Percentiles rank a stretch among this genome's conserved stretches.
These are phyloP conservation scores for Trisateles emortualis DNA, from an alignment of 2,888 invertebrate genomes.

Conservation along the genomic window DNA sequence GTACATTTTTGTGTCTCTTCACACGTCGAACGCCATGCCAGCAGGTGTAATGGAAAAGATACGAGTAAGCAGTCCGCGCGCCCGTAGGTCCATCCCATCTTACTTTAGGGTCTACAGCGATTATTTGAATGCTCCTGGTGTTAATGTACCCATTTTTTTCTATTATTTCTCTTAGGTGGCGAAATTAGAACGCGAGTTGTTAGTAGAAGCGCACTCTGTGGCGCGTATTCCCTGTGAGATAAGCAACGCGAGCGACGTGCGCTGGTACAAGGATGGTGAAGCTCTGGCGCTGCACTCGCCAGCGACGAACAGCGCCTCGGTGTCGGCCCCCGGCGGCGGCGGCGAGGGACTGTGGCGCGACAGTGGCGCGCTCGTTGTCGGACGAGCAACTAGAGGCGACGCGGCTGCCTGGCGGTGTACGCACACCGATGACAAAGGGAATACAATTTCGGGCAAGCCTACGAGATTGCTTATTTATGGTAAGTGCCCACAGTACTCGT, in stretches of 20 bases:
- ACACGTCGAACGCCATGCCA: no score
- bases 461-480: conserved; percentile 74
- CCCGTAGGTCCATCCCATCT: no score
- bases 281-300: conserved; percentile 25
- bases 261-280: conserved; percentile 80
- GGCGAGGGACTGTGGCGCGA: conserved; percentile 66
- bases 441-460: conserved; percentile 85
- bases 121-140: not conserved
- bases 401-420: conserved; percentile 91
- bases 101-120: no score
- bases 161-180: conserved; percentile 47
- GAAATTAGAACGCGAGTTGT: conserved; percentile 64
- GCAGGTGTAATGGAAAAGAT: no score
- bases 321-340: conserved; percentile 49
- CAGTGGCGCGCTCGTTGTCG: conserved; percentile 64
- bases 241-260: conserved; percentile 65
- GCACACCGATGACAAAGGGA: conserved; percentile 88
- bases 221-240: conserved; percentile 68
- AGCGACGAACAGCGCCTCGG: conserved; percentile 41
- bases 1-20: not conserved
- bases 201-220: conserved; percentile 73
- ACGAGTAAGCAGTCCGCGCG: no score
- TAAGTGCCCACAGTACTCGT: no score
- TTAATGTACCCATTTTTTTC: not conserved
- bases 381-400: conserved; percentile 85